phyloP scores from a whole-genome alignment of 2,113 vertebrate species.

The Syngnathus floridae region DNA sequence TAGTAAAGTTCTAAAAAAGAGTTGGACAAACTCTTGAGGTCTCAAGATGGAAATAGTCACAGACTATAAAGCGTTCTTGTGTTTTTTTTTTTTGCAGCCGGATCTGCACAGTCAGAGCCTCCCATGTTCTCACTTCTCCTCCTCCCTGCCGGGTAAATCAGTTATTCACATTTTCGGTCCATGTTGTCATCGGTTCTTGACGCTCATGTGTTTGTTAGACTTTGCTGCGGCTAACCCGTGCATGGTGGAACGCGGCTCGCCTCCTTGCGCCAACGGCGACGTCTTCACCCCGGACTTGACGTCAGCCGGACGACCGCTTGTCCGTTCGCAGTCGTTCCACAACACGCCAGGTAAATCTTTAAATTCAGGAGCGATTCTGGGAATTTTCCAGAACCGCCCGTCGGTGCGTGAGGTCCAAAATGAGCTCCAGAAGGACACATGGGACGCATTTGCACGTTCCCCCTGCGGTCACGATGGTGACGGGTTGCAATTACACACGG shows the following conservation, averaged over 20 bases:
- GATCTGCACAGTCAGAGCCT: slow-evolving; percentile 73
- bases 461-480: slow-evolving; percentile 6
- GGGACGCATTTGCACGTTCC: slow-evolving; percentile 34
- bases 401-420: slow-evolving; percentile 12
- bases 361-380: not conserved
- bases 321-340: slow-evolving; percentile 67
- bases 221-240: slow-evolving; percentile 61
- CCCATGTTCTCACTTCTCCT: slow-evolving; percentile 73
- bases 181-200: not conserved
- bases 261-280: slow-evolving; percentile 46
- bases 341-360: slow-evolving; percentile 57
- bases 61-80: not conserved
- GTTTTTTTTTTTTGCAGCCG: slow-evolving; percentile 58
- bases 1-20: not conserved
- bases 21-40: not conserved
- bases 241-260: slow-evolving; percentile 34
- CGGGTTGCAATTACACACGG: slow-evolving; percentile 12
- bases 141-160: slow-evolving; percentile 74
- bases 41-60: not conserved
- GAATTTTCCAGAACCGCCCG: too few species aligned
- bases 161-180: not conserved
- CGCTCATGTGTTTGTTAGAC: slow-evolving; percentile 42
- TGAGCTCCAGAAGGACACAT: slow-evolving; percentile 21
- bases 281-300: slow-evolving; percentile 51
- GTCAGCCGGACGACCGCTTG: slow-evolving; percentile 51